These are phyloP conservation scores for Candidula unifasciata DNA, from an alignment of 2,888 invertebrate species.

Conservation along the genomic window DNA sequence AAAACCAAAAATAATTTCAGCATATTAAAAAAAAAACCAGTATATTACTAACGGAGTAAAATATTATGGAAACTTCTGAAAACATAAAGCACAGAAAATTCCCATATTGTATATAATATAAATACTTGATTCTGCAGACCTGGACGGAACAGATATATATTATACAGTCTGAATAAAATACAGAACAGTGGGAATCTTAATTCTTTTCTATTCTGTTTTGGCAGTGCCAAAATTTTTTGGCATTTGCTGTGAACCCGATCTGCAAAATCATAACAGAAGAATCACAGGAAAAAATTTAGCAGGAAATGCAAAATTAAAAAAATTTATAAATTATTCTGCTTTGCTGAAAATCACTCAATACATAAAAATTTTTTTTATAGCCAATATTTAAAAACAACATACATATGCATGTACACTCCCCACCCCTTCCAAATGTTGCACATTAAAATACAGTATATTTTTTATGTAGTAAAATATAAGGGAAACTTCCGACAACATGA, in stretches of 20 bases:
- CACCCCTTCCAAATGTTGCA: background rate
- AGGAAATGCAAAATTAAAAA: no score
- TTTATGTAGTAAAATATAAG: no score
- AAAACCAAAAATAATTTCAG: background rate
- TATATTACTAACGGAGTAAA: no score
- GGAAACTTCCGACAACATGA: no score
- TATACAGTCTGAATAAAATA: no score
- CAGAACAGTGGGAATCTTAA: no score
- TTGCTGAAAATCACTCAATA: background rate
- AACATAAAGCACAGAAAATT: no score
- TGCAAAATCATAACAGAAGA: background rate
- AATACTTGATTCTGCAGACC: no score
- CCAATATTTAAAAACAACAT: background rate
- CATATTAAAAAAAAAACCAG: no score
- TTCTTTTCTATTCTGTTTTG: background rate
- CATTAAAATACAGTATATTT: background rate
- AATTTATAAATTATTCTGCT: background rate
- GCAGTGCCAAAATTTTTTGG: background rate
- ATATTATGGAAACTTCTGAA: no score
- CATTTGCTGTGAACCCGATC: conserved; percentile 17
- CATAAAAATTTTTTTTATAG: background rate
- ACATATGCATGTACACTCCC: background rate
- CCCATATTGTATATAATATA: no score
- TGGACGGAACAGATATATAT: no score
- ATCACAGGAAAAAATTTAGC: background rate